Evolutionary conservation across 2,888 invertebrate species (phyloP), one percentile per base, ranked within the genome.

Genomic region (Falcaria lacertinaria): DNA sequence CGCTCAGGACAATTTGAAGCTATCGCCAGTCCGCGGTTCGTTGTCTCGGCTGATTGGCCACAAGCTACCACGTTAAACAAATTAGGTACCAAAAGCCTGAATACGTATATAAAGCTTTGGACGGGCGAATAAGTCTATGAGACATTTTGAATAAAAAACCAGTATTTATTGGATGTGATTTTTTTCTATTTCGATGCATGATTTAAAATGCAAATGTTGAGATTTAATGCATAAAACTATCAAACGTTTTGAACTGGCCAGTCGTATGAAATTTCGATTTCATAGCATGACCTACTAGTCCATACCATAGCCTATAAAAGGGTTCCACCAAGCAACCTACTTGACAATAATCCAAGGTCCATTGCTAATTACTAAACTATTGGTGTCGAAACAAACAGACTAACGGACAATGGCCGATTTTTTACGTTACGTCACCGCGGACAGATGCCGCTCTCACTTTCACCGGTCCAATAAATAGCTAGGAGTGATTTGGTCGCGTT

Each of bases 391-490:
- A 80, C 67, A 50, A 52, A 65, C 61, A 59, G 64, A 56, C 71
- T 58, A 66, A 64, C 72, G 80, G 81, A 80, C 83, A 80, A 81
- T 80, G 81, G 61, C 75, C 83, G 81, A 87, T 87, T 85, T 68
- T 83, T 60, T 61, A 67, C 74, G 68, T 86, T 86, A 83, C 86
- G 82, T 86, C 86, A 87, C 55, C 56, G 46, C 46, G 52, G 57
- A 68, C 69, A 74, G 79, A 76, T 77, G 71, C 69, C 72, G 75
- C 71, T 77, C 75, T 82, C 79, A 83, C 87, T 87, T 87, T 87
- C 87, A 82, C 83, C 69, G 61, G 54, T 52, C 68, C 71, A 68
- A 70, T 70, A 46, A 22, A 7, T 28, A 28, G 28, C 11, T 11
- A 3, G 28, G 57, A 62, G 62, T 55, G 64, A 64, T 71, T 49